A percentile compares a stretch with the other conserved stretches of the same genome.
These are phyloP conservation scores for Kryphioiulus occultus DNA, from an alignment of 2,888 invertebrate genomes.

Conservation along the genomic window DNA sequence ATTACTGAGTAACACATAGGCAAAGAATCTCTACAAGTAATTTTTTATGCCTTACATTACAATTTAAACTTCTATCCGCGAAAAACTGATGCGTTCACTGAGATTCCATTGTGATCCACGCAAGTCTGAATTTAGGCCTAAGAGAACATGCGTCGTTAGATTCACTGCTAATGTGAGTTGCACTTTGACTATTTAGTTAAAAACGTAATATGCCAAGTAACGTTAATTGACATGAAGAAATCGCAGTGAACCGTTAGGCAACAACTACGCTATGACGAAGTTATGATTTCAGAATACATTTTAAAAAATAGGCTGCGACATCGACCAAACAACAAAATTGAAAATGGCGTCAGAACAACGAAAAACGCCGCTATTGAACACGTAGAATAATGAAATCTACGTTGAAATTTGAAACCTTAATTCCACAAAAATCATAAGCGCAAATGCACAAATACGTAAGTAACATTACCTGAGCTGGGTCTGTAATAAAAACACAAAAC, in stretches of 20 bases:
- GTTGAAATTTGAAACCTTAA: no score
- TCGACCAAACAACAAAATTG: neutral
- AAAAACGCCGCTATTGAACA: neutral
- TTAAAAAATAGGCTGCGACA: neutral
- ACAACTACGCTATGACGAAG: neutral
- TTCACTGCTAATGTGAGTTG: neutral
- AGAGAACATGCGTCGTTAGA: neutral
- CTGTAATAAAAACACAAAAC: neutral
- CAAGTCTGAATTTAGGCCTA: neutral
- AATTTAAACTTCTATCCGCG: no score
- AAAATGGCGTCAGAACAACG: neutral
- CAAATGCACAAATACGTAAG: neutral
- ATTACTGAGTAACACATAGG: no score
- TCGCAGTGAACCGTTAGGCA: neutral
- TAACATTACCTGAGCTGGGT: conserved; percentile 4
- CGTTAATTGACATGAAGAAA: neutral
- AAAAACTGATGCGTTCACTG: no score
- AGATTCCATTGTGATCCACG: no score
- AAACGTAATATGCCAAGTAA: neutral
- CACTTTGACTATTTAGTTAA: neutral
- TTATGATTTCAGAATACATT: neutral
- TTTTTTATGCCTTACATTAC: no score
- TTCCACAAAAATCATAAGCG: neutral
- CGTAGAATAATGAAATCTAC: neutral
- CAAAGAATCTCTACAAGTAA: no score